phyloP scores from a whole-genome alignment of 2,113 vertebrate species.

The Gasterosteus aculeatus region DNA sequence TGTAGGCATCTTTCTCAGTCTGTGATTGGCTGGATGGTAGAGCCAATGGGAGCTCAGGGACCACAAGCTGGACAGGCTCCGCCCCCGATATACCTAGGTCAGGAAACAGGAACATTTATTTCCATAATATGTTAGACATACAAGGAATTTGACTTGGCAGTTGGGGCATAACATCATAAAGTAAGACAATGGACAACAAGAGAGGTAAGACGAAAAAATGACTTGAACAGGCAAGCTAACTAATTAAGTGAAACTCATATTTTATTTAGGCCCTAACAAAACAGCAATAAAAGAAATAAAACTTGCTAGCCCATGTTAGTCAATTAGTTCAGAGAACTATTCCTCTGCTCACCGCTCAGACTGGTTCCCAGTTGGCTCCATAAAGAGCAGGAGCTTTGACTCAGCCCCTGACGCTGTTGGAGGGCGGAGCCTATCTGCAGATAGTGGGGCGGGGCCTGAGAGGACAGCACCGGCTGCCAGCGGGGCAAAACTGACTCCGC shows the following conservation, averaged over 20 bases:
- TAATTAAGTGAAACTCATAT: no score
- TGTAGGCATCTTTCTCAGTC: slow-evolving; percentile 59
- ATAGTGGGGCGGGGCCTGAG: slow-evolving; percentile 54
- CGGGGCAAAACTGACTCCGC: slow-evolving; percentile 53
- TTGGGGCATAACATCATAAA: no score
- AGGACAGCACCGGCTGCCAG: slow-evolving; percentile 59
- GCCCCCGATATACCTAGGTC: slow-evolving; percentile 37
- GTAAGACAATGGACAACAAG: no score
- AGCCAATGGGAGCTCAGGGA: slow-evolving; percentile 33
- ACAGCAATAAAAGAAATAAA: no score
- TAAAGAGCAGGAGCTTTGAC: slow-evolving; percentile 66
- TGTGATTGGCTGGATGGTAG: slow-evolving; percentile 46
- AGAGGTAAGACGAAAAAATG: no score
- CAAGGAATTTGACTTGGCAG: no score
- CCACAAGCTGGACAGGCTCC: slow-evolving; percentile 33
- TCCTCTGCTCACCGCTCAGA: slow-evolving; percentile 7
- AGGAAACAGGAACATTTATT: no score
- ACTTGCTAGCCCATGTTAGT: no score
- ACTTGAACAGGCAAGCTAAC: no score
- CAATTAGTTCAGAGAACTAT: no score
- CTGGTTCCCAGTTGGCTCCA: slow-evolving; percentile 55
- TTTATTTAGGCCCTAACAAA: no score
- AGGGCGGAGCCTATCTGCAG: slow-evolving; percentile 63
- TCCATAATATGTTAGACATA: no score
- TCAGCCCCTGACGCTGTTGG: slow-evolving; percentile 36